Conservation (phyloP, 1,140 invertebrate genomes). For the Drosophila melanica region DNA sequence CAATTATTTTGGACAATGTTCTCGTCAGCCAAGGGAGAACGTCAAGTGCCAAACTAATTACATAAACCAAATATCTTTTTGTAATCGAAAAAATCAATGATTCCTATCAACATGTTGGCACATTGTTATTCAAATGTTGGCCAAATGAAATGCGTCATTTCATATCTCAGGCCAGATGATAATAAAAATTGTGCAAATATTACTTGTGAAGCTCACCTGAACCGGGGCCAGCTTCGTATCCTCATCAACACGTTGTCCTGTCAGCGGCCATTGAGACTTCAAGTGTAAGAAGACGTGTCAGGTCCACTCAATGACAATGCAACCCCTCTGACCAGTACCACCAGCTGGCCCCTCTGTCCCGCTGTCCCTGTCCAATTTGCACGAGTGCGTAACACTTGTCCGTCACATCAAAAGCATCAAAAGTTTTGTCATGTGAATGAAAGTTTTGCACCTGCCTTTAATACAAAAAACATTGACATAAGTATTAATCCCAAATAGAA, state of each 20-base stretch:
- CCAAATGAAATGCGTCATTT: constrained; percentile 47
- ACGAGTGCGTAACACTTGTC: constrained; percentile 59
- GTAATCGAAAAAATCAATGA: constrained; percentile 36
- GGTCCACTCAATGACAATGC: constrained; percentile 57
- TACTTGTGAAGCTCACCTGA: constrained; percentile 9
- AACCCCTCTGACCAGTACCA: neutral
- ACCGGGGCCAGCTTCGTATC: constrained; percentile 37
- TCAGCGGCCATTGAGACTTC: constrained; percentile 65
- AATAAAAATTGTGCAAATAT: constrained; percentile 56
- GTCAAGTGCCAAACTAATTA: constrained; percentile 62
- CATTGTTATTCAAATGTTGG: constrained; percentile 66
- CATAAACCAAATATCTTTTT: constrained; percentile 44
- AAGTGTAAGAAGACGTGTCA: constrained; percentile 79
- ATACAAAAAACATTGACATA: constrained; percentile 67
- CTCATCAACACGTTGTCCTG: constrained; percentile 61
- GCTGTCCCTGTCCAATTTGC: constrained; percentile 11
- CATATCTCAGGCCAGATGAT: constrained; percentile 44
- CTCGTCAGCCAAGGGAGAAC: constrained; percentile 8
- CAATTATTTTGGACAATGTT: constrained; percentile 60
- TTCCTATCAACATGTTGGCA: constrained; percentile 7
- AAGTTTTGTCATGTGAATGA: constrained; percentile 74
- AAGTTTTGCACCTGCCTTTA: constrained; percentile 65
- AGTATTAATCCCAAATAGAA: constrained; percentile 78
- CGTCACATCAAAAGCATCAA: constrained; percentile 76
- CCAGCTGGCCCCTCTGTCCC: neutral